A percentile compares a stretch with the other conserved stretches of the same genome.
These are phyloP conservation scores for Condylura cristata DNA, from an alignment of 2,113 vertebrate species.

Conservation along the genomic window DNA sequence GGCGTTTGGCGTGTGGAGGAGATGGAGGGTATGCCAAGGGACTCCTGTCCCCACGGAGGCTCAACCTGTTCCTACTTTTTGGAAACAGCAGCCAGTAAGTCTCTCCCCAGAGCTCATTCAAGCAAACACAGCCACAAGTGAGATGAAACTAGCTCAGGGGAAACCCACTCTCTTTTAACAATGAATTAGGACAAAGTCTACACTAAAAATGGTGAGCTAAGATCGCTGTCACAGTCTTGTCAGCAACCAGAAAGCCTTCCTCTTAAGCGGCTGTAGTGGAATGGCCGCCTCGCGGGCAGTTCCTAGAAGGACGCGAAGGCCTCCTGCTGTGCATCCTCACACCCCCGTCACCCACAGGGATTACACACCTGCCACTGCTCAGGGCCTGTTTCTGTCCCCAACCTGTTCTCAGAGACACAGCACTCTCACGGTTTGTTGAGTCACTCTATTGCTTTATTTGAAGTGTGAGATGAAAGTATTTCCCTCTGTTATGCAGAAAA, in stretches of 20 bases:
- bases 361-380: not conserved
- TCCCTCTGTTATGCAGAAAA: not conserved
- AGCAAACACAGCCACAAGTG: not conserved
- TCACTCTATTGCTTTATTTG: not conserved
- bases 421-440: not conserved
- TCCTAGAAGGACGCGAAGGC: not conserved
- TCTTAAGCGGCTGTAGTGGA: not conserved
- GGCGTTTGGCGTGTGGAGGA: not conserved
- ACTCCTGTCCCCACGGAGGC: not conserved
- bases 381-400: not conserved
- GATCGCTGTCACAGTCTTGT: not conserved
- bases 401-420: not conserved
- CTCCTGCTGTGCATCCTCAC: accelerated
- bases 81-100: not conserved
- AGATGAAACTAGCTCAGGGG: not conserved
- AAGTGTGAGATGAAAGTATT: not conserved
- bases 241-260: not conserved
- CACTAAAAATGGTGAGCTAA: not conserved
- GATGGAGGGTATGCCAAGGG: not conserved
- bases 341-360: not conserved
- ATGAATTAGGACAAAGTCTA: not conserved
- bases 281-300: not conserved
- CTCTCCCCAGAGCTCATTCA: not conserved
- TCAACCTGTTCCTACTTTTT: not conserved
- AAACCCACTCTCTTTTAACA: not conserved